Evolutionary conservation across 2,113 vertebrate genomes (phyloP).

Genomic region (Ciconia maguari): DNA sequence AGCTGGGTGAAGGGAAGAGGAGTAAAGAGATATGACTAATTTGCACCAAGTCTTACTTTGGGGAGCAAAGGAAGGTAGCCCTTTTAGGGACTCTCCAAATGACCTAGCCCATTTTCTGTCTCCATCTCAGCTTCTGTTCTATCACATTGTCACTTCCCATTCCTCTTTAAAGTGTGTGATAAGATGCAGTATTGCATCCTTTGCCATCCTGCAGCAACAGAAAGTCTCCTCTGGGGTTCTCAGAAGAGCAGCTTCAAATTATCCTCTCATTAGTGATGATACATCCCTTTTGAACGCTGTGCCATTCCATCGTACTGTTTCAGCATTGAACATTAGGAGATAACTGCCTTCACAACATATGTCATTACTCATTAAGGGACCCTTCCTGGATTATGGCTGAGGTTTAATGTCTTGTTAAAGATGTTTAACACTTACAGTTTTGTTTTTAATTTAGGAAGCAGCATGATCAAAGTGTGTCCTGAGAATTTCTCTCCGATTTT

Average conservation of each 20-base stretch:
- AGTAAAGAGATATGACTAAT: background rate
- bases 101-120: background rate
- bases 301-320: conserved; percentile 84
- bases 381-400: conserved; percentile 86
- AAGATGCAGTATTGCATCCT: conserved; percentile 40
- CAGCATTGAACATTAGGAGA: conserved; percentile 87
- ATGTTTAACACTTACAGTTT: conserved; percentile 97
- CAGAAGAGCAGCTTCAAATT: conserved; percentile 84
- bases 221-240: conserved; percentile 76
- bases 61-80: background rate
- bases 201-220: conserved; percentile 66
- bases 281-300: conserved; percentile 89
- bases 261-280: conserved; percentile 95
- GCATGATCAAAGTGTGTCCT: conserved; percentile 79
- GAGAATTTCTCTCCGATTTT: conserved; percentile 74
- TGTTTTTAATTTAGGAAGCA: conserved; percentile 85
- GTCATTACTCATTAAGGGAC: conserved; percentile 98
- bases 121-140: background rate
- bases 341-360: conserved; percentile 97
- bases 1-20: background rate
- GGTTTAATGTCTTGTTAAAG: conserved; percentile 99
- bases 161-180: background rate
- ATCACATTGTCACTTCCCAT: background rate
- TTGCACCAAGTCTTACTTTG: background rate
- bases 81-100: background rate